A percentile compares a stretch with the other conserved stretches of the same genome.
Evolutionary conservation across 2,888 invertebrate genomes (phyloP).

Genomic region (Ditula angustiorana): DNA sequence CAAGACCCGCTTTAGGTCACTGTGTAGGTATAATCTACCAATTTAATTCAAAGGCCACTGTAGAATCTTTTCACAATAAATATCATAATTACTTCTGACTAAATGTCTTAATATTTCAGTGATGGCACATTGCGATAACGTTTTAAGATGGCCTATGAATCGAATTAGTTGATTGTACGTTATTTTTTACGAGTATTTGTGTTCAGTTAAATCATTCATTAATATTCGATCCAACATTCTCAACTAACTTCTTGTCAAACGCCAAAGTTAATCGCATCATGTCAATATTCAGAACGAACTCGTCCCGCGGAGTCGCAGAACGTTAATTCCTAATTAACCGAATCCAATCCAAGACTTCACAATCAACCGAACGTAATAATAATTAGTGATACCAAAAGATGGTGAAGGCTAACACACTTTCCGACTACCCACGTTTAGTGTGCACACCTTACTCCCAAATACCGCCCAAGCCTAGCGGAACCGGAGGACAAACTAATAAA

Average conservation of each 20-base stretch:
- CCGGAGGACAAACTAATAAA: conserved; percentile 81
- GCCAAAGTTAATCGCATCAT: background rate
- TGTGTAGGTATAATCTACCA: too few relatives aligned
- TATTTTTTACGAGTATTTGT: too few relatives aligned
- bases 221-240: background rate
- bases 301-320: background rate
- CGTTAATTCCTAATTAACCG: background rate
- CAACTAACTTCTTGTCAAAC: background rate
- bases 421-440: conserved; percentile 67
- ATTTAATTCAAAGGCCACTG: too few relatives aligned
- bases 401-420: conserved; percentile 81
- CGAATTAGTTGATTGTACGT: too few relatives aligned
- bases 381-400: conserved; percentile 69
- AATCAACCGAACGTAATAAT: conserved; percentile 68
- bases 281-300: background rate
- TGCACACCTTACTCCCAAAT: background rate
- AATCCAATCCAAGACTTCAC: background rate
- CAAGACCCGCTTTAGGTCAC: too few relatives aligned
- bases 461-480: conserved; percentile 58
- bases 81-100: too few relatives aligned
- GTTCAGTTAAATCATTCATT: background rate
- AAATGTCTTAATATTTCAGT: too few relatives aligned
- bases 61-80: too few relatives aligned
- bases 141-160: too few relatives aligned
- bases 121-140: too few relatives aligned